Evolutionary conservation across 2,113 vertebrate genomes (phyloP).

Genomic region (Anolis sagrei): DNA sequence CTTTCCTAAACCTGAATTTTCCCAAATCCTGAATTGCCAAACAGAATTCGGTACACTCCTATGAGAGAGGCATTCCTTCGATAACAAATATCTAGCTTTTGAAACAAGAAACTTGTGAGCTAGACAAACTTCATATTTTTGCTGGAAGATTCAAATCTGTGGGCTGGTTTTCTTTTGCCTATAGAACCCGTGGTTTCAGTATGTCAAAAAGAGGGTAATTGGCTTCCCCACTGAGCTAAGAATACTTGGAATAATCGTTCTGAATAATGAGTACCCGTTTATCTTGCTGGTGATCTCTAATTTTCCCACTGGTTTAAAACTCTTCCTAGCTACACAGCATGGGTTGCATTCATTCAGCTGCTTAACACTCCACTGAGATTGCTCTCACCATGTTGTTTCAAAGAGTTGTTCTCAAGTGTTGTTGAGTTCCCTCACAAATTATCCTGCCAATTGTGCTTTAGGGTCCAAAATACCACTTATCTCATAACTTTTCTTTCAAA

Average conservation of each 20-base stretch:
- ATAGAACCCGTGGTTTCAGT: neutral
- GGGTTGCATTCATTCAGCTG: constrained; percentile 13
- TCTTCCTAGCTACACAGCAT: constrained; percentile 37
- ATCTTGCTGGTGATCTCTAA: constrained; percentile 32
- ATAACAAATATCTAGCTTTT: neutral
- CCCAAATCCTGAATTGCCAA: too few relatives aligned
- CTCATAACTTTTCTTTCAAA: constrained; percentile 10
- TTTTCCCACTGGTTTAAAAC: constrained; percentile 24
- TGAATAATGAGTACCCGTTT: constrained; percentile 29
- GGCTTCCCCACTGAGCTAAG: constrained; percentile 24
- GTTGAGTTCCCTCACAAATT: constrained; percentile 7
- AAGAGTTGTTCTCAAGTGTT: constrained; percentile 12
- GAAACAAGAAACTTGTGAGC: neutral
- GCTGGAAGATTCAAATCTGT: neutral
- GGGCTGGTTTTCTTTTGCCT: neutral
- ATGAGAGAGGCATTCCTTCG: neutral
- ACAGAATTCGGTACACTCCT: too few relatives aligned
- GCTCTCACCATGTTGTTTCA: constrained; percentile 21
- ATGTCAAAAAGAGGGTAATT: constrained; percentile 12
- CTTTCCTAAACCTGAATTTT: too few relatives aligned
- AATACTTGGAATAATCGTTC: constrained; percentile 35
- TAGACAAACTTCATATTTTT: neutral
- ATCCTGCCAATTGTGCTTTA: constrained; percentile 4
- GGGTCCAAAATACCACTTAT: neutral
- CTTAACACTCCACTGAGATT: constrained; percentile 23